Conservation (phyloP, 2,113 vertebrate species). For the Arizona elegans region DNA sequence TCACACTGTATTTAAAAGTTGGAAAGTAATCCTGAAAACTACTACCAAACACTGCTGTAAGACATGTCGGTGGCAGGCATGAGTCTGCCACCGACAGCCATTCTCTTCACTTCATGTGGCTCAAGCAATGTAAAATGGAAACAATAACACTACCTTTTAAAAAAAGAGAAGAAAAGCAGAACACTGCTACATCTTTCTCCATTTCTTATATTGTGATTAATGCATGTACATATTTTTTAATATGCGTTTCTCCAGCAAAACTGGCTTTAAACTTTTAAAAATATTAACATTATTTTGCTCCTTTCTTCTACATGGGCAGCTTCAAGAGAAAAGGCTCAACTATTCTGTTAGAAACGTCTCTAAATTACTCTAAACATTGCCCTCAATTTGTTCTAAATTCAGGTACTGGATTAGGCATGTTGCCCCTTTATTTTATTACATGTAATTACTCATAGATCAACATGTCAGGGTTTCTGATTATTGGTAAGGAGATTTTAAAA, state of each 20-base stretch:
- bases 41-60: background rate
- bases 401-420: background rate
- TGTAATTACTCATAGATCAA: background rate
- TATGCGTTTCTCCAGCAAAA: background rate
- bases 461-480: background rate
- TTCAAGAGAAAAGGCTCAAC: background rate
- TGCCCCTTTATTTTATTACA: background rate
- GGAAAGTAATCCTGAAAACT: background rate
- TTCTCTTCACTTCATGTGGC: background rate
- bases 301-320: background rate
- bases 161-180: background rate
- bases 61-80: background rate
- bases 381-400: background rate
- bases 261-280: background rate
- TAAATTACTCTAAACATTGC: background rate
- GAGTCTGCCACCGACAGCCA: background rate
- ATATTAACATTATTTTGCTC: background rate
- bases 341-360: background rate
- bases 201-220: background rate
- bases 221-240: background rate
- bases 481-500: background rate
- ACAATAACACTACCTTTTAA: background rate
- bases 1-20: background rate
- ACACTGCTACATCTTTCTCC: background rate
- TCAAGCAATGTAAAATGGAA: background rate